Conservation (phyloP, 2,113 vertebrate genomes). For the Calyptomena viridis region DNA sequence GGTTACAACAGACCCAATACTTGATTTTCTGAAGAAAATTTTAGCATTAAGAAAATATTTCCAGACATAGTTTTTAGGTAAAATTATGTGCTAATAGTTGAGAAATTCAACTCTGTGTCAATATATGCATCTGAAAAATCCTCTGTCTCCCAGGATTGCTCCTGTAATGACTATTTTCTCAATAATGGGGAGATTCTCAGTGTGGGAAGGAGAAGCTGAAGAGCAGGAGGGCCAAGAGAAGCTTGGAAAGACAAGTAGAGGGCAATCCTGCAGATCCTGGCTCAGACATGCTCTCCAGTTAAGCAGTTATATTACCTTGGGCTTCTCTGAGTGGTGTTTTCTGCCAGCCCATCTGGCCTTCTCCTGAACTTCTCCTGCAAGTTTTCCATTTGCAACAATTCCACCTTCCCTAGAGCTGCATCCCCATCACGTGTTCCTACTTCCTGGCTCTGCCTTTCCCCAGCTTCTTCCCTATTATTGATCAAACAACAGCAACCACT, state of each 20-base stretch:
- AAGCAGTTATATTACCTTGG: background rate
- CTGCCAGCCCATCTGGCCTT: constrained; percentile 14
- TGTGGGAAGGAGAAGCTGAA: background rate
- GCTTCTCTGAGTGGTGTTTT: background rate
- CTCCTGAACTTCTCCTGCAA: background rate
- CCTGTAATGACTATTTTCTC: background rate
- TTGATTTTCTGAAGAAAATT: background rate
- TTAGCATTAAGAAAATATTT: background rate
- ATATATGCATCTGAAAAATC: background rate
- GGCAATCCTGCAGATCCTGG: background rate
- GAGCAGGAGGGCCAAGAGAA: background rate
- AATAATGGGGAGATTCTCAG: background rate
- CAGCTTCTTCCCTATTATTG: background rate
- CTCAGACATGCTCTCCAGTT: background rate
- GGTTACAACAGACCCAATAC: background rate
- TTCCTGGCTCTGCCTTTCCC: background rate
- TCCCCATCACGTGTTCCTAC: background rate
- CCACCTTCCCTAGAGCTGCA: background rate
- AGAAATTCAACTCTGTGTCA: background rate
- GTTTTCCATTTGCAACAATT: background rate
- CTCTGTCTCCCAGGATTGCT: background rate
- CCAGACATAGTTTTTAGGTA: background rate
- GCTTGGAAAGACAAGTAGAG: background rate
- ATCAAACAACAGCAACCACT: background rate
- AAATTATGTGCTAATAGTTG: background rate